Percentiles rank a stretch among this genome's conserved stretches.
phyloP scores from a whole-genome alignment of 2,888 invertebrate species.

The Andrena bicolor region DNA sequence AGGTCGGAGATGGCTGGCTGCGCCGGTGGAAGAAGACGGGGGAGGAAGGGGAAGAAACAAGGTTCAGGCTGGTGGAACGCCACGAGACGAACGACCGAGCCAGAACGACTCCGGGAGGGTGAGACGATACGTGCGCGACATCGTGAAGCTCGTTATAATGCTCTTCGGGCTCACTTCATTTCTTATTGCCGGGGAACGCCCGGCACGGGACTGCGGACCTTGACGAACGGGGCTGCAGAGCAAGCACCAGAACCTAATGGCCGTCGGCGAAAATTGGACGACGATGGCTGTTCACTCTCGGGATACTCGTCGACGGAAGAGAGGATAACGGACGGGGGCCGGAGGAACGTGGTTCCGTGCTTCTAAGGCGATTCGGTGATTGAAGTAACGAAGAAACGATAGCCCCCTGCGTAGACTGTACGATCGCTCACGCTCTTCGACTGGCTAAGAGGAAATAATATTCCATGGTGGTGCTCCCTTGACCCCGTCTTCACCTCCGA shows the following conservation, averaged over 20 bases:
- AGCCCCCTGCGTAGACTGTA: conserved; percentile 29
- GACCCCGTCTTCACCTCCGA: neutral
- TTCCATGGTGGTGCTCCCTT: neutral
- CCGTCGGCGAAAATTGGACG: conserved; percentile 71
- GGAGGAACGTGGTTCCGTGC: conserved; percentile 40
- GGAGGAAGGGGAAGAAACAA: conserved; percentile 33
- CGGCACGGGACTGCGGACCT: conserved; percentile 58
- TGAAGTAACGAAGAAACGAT: conserved; percentile 64
- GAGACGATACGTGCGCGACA: conserved; percentile 77
- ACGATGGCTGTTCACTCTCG: conserved; percentile 59
- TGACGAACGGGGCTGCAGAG: conserved; percentile 66
- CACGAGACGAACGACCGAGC: conserved; percentile 20
- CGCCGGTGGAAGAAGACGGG: neutral
- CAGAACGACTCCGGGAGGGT: conserved; percentile 35
- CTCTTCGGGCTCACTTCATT: conserved; percentile 69
- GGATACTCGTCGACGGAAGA: conserved; percentile 43
- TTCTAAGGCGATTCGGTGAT: conserved; percentile 63
- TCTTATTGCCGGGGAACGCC: conserved; percentile 66
- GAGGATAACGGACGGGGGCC: conserved; percentile 13
- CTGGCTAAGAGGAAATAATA: conserved; percentile 19
- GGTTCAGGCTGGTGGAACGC: conserved; percentile 16
- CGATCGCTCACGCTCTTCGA: neutral
- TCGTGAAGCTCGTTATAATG: conserved; percentile 79
- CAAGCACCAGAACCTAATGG: conserved; percentile 67
- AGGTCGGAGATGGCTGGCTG: conserved; percentile 16